A percentile compares a stretch with the other conserved stretches of the same genome.
These are phyloP conservation scores for Alexandromys fortis DNA, from an alignment of 2,113 vertebrate genomes.

Conservation along the genomic window DNA sequence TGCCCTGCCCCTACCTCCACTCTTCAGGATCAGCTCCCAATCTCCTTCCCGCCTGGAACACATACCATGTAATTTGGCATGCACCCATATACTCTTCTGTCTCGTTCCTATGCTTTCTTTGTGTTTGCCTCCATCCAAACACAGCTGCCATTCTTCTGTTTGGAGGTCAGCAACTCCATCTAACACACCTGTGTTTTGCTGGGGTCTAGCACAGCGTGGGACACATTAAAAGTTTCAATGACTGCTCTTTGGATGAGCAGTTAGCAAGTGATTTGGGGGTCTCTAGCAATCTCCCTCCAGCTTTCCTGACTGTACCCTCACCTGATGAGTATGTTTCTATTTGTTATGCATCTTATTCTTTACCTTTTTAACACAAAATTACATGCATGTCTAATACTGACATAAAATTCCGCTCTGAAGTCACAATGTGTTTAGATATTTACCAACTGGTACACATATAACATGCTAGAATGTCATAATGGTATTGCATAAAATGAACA, in stretches of 20 bases:
- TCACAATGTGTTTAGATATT: neutral
- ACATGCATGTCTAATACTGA: neutral
- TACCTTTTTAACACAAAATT: neutral
- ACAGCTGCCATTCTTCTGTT: slow-evolving; percentile 14
- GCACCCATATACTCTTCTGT: neutral
- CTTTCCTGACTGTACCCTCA: neutral
- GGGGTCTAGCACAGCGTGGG: neutral
- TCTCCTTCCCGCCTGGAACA: neutral
- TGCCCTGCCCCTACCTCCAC: neutral
- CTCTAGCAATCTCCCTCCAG: neutral
- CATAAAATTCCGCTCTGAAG: neutral
- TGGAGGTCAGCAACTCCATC: neutral
- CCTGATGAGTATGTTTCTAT: neutral
- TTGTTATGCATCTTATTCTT: neutral
- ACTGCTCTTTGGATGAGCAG: neutral
- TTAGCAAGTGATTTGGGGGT: neutral
- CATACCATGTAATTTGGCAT: neutral
- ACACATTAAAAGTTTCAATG: neutral
- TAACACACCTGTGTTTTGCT: neutral
- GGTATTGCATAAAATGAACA: neutral
- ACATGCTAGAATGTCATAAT: neutral
- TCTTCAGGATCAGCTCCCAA: neutral
- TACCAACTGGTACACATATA: neutral
- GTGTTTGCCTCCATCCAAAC: neutral
- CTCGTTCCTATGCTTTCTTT: neutral